These are phyloP conservation scores for Cryptoblepharus egeriae DNA, from an alignment of 2,797 vertebrate genomes.

Conservation along the genomic window DNA sequence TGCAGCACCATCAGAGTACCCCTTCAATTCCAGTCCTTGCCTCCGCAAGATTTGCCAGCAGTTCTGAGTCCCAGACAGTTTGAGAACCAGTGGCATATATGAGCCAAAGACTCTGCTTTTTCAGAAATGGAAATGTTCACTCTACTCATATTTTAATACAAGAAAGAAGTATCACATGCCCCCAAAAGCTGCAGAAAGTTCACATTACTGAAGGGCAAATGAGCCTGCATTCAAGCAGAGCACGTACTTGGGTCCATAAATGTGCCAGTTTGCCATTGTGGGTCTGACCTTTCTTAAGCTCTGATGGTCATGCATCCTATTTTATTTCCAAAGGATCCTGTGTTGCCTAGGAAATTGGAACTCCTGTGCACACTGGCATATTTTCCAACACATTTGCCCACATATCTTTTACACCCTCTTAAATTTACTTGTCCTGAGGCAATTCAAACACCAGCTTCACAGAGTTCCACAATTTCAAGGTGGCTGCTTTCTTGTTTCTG, in stretches of 20 bases:
- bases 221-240: neutral
- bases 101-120: neutral
- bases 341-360: accelerated
- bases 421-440: neutral
- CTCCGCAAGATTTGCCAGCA: too few species aligned
- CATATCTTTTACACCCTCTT: neutral
- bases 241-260: neutral
- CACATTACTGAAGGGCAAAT: neutral
- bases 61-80: too few species aligned
- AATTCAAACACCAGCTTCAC: neutral
- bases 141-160: too few species aligned
- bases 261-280: neutral
- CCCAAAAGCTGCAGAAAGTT: neutral
- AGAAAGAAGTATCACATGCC: accelerated
- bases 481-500: neutral
- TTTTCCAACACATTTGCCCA: neutral
- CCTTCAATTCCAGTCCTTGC: too few species aligned
- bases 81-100: too few species aligned
- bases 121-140: neutral
- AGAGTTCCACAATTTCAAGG: neutral
- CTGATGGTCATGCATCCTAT: neutral
- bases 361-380: neutral
- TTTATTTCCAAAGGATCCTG: constrained; percentile 11
- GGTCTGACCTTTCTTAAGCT: constrained; percentile 11
- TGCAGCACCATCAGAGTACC: too few species aligned